Conservation (phyloP, 2,888 invertebrate genomes). For the Cheilosia pagana region DNA sequence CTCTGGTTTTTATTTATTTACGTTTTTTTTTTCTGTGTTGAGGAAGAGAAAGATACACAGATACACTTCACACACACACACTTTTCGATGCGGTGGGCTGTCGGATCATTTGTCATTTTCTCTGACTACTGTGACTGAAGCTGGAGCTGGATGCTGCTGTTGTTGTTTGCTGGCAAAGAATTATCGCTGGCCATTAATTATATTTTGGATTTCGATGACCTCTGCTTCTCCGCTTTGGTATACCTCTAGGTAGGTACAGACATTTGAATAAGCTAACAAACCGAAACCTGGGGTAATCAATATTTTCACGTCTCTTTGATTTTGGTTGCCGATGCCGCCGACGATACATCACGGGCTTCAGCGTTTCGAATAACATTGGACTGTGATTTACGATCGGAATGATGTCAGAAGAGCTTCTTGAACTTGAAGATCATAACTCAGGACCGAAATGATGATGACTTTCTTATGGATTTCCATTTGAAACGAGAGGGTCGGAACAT, state of each 20-base stretch:
- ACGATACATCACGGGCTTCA: slow-evolving; percentile 40
- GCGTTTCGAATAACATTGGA: slow-evolving; percentile 19
- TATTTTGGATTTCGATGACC: slow-evolving; percentile 66
- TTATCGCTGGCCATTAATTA: slow-evolving; percentile 71
- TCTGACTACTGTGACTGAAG: slow-evolving; percentile 69
- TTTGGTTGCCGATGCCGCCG: slow-evolving; percentile 46
- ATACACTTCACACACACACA: background rate
- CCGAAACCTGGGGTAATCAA: slow-evolving; percentile 60
- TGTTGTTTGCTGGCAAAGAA: slow-evolving; percentile 45
- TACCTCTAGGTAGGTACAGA: background rate
- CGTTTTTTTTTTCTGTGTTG: slow-evolving; percentile 2
- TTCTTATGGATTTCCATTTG: background rate
- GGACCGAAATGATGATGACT: background rate
- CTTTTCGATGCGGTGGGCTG: slow-evolving; percentile 52
- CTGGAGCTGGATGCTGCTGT: slow-evolving; percentile 34
- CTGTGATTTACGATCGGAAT: slow-evolving; percentile 52
- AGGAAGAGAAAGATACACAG: slow-evolving; percentile 18
- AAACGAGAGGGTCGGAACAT: background rate
- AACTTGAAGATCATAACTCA: slow-evolving; percentile 22
- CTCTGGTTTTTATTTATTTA: slow-evolving; percentile 25
- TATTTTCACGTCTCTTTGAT: slow-evolving; percentile 48
- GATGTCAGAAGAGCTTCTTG: slow-evolving; percentile 42
- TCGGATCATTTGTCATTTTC: slow-evolving; percentile 70
- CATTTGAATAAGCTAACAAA: slow-evolving; percentile 67
- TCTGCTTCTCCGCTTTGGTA: slow-evolving; percentile 22